Conservation (phyloP, 2,888 invertebrate species). For the Philhelius pedissequus region DNA sequence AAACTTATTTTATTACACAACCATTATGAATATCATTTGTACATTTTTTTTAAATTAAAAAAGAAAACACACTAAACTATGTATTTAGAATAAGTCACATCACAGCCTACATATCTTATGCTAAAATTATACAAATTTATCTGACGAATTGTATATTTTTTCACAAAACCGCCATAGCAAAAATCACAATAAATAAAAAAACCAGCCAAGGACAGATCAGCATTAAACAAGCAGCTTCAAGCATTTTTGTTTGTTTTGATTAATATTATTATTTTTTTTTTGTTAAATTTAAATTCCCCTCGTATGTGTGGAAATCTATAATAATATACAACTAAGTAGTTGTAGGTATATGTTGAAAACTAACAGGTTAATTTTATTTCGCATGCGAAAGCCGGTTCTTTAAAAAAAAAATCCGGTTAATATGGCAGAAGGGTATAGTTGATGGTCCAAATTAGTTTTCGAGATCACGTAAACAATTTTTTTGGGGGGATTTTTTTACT, state of each 20-base stretch:
- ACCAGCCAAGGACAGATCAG: slow-evolving; percentile 85
- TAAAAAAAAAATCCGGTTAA: slow-evolving; percentile 31
- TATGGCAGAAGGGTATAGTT: not conserved
- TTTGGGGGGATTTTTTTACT: not conserved
- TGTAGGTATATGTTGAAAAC: not conserved
- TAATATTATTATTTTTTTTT: slow-evolving; percentile 1
- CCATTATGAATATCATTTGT: slow-evolving; percentile 27
- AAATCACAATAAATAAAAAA: slow-evolving; percentile 84
- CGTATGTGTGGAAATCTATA: not conserved
- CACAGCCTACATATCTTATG: slow-evolving; percentile 38
- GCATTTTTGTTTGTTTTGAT: slow-evolving; percentile 71
- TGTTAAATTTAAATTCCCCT: not conserved
- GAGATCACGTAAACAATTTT: slow-evolving; percentile 34
- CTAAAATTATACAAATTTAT: not conserved
- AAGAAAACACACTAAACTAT: not conserved
- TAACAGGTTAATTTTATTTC: not conserved
- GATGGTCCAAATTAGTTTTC: slow-evolving; percentile 37
- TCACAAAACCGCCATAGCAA: slow-evolving; percentile 84
- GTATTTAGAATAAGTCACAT: slow-evolving; percentile 12
- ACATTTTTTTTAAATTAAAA: not conserved
- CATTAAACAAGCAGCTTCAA: slow-evolving; percentile 82
- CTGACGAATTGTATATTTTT: not conserved
- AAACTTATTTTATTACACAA: slow-evolving; percentile 59
- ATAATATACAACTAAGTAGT: not conserved
- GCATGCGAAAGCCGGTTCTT: slow-evolving; percentile 39